These are phyloP conservation scores for Rhynchophorus ferrugineus DNA, from an alignment of 1,140 invertebrate species.

Conservation along the genomic window DNA sequence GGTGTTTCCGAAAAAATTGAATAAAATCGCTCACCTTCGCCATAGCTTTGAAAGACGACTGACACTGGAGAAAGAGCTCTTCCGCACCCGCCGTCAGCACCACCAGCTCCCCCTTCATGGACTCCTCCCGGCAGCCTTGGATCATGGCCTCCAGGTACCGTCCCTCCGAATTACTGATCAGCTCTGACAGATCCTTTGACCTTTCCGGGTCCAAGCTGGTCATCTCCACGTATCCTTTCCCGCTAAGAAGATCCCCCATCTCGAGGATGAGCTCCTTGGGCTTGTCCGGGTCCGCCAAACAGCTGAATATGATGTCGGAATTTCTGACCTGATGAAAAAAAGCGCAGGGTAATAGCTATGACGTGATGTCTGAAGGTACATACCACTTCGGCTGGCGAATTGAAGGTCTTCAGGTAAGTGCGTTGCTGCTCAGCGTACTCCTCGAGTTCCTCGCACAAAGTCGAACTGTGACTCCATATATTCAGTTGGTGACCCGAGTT, in stretches of 20 bases:
- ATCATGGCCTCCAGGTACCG: conserved; percentile 78
- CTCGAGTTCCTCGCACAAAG: conserved; percentile 50
- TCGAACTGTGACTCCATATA: conserved; percentile 87
- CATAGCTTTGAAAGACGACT: conserved; percentile 87
- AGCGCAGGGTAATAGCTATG: neutral
- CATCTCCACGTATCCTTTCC: conserved; percentile 94
- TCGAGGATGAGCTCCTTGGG: conserved; percentile 95
- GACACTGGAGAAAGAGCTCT: conserved; percentile 82
- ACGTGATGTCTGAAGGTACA: neutral
- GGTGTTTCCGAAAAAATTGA: neutral
- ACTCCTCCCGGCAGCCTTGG: conserved; percentile 71
- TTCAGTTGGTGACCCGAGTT: conserved; percentile 89
- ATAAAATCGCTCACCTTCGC: conserved; percentile 48
- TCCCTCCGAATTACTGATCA: conserved; percentile 78
- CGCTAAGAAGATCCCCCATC: conserved; percentile 61
- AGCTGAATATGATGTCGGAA: conserved; percentile 91
- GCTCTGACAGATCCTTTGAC: conserved; percentile 84
- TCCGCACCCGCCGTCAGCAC: conserved; percentile 83
- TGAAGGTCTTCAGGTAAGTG: conserved; percentile 13
- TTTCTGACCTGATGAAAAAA: conserved; percentile 47
- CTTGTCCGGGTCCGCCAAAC: conserved; percentile 85
- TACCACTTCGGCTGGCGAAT: conserved; percentile 15
- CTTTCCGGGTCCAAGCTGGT: conserved; percentile 91
- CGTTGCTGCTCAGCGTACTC: conserved; percentile 11
- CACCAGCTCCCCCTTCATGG: conserved; percentile 81